These are phyloP conservation scores for Spatulosminthurus flaviceps DNA, from an alignment of 2,888 invertebrate species.

Conservation along the genomic window DNA sequence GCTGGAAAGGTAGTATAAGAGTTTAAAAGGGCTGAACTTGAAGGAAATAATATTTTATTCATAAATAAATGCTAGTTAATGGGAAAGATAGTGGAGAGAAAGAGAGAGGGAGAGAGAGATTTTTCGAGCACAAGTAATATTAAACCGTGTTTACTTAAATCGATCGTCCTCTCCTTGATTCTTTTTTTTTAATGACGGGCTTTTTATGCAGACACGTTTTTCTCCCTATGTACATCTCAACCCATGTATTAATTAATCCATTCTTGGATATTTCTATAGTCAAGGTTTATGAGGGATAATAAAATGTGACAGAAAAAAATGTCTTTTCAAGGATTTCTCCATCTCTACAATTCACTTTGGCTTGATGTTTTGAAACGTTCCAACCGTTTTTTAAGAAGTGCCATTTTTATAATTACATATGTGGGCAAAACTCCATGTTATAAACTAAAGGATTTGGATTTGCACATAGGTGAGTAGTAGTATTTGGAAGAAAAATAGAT, in stretches of 20 bases:
- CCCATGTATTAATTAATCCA: neutral
- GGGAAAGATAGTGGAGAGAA: neutral
- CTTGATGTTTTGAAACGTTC: too few species aligned
- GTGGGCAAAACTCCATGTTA: too few species aligned
- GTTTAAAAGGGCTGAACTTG: neutral
- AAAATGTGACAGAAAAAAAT: neutral
- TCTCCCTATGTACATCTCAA: neutral
- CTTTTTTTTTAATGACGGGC: neutral
- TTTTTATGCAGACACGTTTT: neutral
- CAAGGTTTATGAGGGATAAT: constrained; percentile 8
- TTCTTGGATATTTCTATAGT: neutral
- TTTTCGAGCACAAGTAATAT: neutral
- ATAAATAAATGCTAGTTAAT: neutral
- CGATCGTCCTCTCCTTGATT: too few species aligned
- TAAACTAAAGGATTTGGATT: too few species aligned
- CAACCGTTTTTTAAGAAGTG: too few species aligned
- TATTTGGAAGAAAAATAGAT: too few species aligned
- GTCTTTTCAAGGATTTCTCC: neutral
- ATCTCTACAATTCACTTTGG: neutral
- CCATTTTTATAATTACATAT: too few species aligned
- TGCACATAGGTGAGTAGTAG: too few species aligned
- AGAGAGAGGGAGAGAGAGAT: neutral
- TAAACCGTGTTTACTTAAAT: too few species aligned
- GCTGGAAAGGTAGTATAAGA: too few species aligned
- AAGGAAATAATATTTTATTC: neutral